Evolutionary conservation across 2,113 vertebrate genomes (phyloP).

Genomic region (Lasiurus borealis): DNA sequence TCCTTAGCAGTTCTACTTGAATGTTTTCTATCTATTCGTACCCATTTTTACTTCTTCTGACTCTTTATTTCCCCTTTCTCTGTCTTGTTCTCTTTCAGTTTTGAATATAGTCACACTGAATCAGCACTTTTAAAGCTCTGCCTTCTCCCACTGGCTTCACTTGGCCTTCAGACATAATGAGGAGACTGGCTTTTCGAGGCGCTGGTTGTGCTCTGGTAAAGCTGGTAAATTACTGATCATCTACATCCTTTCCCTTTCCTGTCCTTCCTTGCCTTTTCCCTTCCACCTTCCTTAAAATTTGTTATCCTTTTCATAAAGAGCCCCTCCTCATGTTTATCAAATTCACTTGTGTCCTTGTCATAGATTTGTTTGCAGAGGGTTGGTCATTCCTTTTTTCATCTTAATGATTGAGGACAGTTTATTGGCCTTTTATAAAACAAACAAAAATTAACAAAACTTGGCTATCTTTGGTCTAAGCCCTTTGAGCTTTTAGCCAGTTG

Average conservation of each 20-base stretch:
- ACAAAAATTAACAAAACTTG: conserved; percentile 45
- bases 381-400: conserved; percentile 38
- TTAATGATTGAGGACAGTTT: neutral
- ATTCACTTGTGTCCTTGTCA: conserved; percentile 68
- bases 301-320: conserved; percentile 63
- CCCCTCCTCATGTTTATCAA: conserved; percentile 55
- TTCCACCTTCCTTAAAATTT: conserved; percentile 70
- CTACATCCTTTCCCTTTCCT: conserved; percentile 77
- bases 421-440: conserved; percentile 66
- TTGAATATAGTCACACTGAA: conserved; percentile 87
- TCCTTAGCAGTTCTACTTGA: conserved; percentile 70
- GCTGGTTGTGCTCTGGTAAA: conserved; percentile 93
- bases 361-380: conserved; percentile 53
- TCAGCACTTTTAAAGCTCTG: conserved; percentile 85
- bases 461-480: neutral
- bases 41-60: conserved; percentile 76
- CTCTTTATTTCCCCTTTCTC: conserved; percentile 76
- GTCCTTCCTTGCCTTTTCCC: conserved; percentile 70
- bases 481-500: conserved; percentile 19
- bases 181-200: conserved; percentile 91
- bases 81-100: conserved; percentile 88
- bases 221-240: conserved; percentile 90
- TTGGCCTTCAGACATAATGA: conserved; percentile 89
- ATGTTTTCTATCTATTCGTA: conserved; percentile 72
- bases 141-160: conserved; percentile 85